Evolutionary conservation across 2,797 vertebrate genomes (phyloP).

Genomic region (Schizopygopsis malacanthus): DNA sequence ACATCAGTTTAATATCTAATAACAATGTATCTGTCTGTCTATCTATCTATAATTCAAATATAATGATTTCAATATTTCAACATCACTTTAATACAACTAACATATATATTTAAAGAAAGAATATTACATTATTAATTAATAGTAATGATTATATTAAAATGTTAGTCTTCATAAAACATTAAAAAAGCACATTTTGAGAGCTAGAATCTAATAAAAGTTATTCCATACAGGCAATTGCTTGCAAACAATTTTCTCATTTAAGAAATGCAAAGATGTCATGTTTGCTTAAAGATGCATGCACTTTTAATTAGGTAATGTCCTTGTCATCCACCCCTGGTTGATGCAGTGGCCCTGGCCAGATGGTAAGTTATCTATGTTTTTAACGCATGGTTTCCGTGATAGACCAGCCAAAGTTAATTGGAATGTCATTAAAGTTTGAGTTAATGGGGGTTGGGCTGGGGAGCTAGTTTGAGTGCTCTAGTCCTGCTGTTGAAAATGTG

Average conservation of each 20-base stretch:
- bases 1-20: neutral
- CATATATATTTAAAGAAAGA: neutral
- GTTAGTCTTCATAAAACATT: neutral
- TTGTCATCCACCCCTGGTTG: conserved; percentile 53
- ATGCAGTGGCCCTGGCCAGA: conserved; percentile 71
- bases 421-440: conserved; percentile 82
- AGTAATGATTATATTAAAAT: neutral
- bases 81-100: neutral
- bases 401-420: conserved; percentile 80
- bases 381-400: conserved; percentile 74
- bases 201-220: neutral
- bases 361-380: conserved; percentile 78
- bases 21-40: neutral
- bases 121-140: neutral
- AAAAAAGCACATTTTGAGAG: neutral
- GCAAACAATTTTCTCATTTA: neutral
- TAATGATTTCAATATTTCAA: neutral
- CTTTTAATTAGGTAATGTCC: conserved; percentile 47
- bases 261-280: conserved; percentile 17
- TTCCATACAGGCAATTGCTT: neutral
- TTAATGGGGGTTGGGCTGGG: conserved; percentile 54
- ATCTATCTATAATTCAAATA: neutral
- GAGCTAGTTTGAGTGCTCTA: conserved; percentile 48
- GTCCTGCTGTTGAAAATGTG: conserved; percentile 62
- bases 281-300: conserved; percentile 37